Base-by-base conservation (phyloP, 1,140 invertebrate species). In the Halictus rubicundus region DNA sequence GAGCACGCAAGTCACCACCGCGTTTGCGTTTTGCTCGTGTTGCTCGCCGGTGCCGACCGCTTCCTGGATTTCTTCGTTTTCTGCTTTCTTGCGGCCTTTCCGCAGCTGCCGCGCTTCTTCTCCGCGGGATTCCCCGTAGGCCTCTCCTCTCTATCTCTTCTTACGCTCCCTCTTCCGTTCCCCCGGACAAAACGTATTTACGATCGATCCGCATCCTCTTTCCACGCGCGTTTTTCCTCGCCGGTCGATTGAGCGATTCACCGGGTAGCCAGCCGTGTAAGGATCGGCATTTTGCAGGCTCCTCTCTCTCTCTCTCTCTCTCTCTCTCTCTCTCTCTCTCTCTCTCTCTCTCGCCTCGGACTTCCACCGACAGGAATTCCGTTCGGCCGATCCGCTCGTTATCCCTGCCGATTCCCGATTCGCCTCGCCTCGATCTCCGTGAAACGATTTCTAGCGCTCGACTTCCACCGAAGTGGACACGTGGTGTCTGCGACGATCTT, bases 31-130 rank as follows among this genome's bases (percentile, higher is more conserved):
- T 77, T 86, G 81, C 81, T 88, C 85, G 79, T 68, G 57, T 82
- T 85, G 32, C 32, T 85, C 66, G 81, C 83, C 68, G 32, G 2
- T 70, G 82, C 63, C 46, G 42, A 54, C 64, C 70, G 81, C 85
- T 91, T 91, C 90, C 90, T 88, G 86, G 86, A 88, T 88, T 80
- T 83, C 81, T 88, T 83, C 88, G 54, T 63, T 32, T 59, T 25
- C 71, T 3, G 12, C 23, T 39, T 80, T 74, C 46, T 82, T 68
- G 59, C 54, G 21, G 23, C 46, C 32, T 59, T 23, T 60, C 57
- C 32, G 21, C 52, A 19, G 59, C 37, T n/a, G 23, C 60, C 37
- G 19, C n/a, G 0, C 49, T 63, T 63, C 52, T 46, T 76, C 73
- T 21, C 21, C 0, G 6, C 71, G 8, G 12, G 14, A 39, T 42